Evolutionary conservation across 2,888 invertebrate genomes (phyloP).

Genomic region (Rotaria magnacalcarata): DNA sequence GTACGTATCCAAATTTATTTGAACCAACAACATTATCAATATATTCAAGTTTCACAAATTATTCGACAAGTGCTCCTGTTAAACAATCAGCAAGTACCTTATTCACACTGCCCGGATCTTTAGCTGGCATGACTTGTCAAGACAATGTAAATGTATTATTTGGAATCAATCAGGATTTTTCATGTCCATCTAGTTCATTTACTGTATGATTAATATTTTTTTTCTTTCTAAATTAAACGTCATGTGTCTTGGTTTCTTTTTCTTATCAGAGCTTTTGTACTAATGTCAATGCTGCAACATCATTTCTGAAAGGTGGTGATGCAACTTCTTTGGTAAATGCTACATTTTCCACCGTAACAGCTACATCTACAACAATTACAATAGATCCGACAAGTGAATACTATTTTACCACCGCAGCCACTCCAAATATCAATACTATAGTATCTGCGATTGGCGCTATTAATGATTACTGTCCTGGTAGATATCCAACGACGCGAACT

Average conservation of each 20-base stretch:
- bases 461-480: conserved; percentile 6
- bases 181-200: not conserved
- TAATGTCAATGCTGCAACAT: not conserved
- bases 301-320: not conserved
- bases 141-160: not conserved
- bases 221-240: too few relatives aligned
- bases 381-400: not conserved
- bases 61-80: not conserved
- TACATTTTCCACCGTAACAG: not conserved
- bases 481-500: not conserved
- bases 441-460: not conserved
- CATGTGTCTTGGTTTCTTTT: not conserved
- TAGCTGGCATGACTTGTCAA: not conserved
- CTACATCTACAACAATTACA: not conserved
- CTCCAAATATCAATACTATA: not conserved
- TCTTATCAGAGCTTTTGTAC: not conserved
- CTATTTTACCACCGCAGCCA: not conserved
- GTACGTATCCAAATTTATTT: not conserved
- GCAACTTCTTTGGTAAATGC: not conserved
- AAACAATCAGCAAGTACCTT: too few relatives aligned
- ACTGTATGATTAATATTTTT: not conserved
- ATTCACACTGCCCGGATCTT: not conserved
- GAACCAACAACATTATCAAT: not conserved
- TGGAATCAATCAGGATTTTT: not conserved
- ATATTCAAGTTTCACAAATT: not conserved